phyloP scores from a whole-genome alignment of 1,140 invertebrate species.

The Sycophila sp. region DNA sequence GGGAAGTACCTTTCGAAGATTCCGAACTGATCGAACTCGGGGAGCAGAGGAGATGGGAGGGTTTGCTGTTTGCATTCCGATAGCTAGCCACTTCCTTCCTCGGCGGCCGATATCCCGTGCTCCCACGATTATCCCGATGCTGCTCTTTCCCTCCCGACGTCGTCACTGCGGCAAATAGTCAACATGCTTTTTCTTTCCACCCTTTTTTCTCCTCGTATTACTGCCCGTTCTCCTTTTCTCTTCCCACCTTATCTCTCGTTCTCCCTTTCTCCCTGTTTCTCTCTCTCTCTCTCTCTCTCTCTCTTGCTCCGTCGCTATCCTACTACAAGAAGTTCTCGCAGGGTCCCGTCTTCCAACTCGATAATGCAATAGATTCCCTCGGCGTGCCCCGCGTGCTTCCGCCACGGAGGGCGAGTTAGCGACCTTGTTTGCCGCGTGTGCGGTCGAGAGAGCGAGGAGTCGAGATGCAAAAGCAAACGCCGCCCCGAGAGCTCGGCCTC shows the following conservation, averaged over 20 bases:
- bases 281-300: not conserved
- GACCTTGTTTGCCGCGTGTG: constrained; percentile 23
- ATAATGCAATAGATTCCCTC: not conserved
- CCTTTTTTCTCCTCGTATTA: no score
- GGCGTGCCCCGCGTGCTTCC: no score
- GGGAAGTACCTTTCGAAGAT: not conserved
- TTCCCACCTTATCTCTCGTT: no score
- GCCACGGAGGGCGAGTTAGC: not conserved
- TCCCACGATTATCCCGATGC: constrained; percentile 22
- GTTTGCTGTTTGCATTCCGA: constrained; percentile 56
- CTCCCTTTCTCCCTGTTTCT: no score
- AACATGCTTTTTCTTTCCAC: constrained; percentile 3
- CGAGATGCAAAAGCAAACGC: constrained; percentile 11
- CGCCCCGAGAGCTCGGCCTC: not conserved
- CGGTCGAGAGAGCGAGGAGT: not conserved
- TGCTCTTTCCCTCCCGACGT: not conserved
- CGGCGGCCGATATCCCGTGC: constrained; percentile 17
- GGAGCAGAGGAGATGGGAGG: not conserved
- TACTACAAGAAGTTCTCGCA: no score
- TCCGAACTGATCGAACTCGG: constrained; percentile 50
- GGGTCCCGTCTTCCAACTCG: no score
- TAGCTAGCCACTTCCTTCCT: constrained; percentile 47
- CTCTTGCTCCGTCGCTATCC: not conserved
- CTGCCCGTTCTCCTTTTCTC: no score
- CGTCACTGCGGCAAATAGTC: not conserved